phyloP scores from a whole-genome alignment of 53 echinoderm and acorn worm species.

The Temnopleurus reevesii region DNA sequence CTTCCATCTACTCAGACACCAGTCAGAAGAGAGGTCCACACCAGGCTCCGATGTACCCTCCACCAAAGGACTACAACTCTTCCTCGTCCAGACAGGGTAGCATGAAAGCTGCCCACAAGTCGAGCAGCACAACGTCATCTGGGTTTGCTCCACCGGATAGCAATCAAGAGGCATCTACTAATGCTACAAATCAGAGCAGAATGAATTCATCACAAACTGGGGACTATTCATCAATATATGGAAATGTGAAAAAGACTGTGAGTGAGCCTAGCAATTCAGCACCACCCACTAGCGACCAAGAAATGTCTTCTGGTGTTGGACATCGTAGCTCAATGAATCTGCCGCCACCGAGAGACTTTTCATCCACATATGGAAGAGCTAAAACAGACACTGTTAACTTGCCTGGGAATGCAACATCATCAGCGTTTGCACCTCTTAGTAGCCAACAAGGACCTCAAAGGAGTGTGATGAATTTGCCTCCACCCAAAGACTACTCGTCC shows the following conservation, averaged over 20 bases:
- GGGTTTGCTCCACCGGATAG: not conserved
- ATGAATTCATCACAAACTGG: too few species aligned
- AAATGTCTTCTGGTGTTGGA: not conserved
- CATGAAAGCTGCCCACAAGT: not conserved
- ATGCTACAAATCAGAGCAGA: too few species aligned
- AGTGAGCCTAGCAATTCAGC: not conserved
- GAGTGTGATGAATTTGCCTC: conserved; percentile 7
- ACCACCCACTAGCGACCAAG: not conserved
- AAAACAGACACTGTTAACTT: conserved; percentile 8
- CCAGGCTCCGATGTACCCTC: not conserved
- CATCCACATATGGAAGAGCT: conserved; percentile 37
- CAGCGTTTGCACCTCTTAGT: too few species aligned
- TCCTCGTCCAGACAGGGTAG: not conserved
- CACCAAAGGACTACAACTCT: conserved; percentile 28
- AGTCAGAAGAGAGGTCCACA: not conserved
- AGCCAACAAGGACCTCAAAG: too few species aligned
- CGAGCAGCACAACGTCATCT: not conserved
- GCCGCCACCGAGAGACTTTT: conserved; percentile 36
- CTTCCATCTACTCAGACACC: conserved; percentile 53
- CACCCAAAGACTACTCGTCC: conserved; percentile 39
- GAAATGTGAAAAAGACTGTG: not conserved
- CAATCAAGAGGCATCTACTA: too few species aligned
- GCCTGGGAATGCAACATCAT: conserved; percentile 40
- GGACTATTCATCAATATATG: too few species aligned
- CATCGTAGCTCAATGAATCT: not conserved